A percentile compares a stretch with the other conserved stretches of the same genome.
Conservation (phyloP, 2,888 invertebrate genomes). For the Drosophila lutescens region DNA sequence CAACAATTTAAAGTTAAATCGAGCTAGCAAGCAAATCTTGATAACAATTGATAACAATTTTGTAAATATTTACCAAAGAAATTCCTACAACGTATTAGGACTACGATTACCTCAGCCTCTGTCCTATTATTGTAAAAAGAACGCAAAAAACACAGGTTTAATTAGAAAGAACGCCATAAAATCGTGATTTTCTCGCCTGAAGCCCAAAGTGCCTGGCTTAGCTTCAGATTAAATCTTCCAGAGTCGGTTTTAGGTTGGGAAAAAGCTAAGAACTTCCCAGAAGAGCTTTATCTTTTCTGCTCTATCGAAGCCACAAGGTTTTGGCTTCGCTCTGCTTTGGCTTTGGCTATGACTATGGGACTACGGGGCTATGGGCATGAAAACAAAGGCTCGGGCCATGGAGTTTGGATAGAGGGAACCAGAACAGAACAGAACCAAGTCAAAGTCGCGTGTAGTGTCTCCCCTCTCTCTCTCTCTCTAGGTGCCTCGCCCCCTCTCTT, state of each 20-base stretch:
- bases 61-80: neutral
- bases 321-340: constrained; percentile 7
- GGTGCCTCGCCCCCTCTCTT: constrained; percentile 2
- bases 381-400: constrained; percentile 19
- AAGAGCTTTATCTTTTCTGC: constrained; percentile 36
- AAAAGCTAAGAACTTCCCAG: constrained; percentile 28
- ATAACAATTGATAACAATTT: neutral
- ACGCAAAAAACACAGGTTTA: neutral
- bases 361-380: constrained; percentile 2
- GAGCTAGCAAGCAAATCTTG: neutral
- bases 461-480: constrained; percentile 1
- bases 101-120: neutral
- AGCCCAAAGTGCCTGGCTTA: constrained; percentile 15
- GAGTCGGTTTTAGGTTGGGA: constrained; percentile 20
- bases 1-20: no score
- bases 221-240: constrained; percentile 22
- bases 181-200: constrained; percentile 26
- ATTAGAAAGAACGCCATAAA: constrained; percentile 8
- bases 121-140: neutral
- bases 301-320: constrained; percentile 34
- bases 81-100: neutral
- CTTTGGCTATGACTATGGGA: neutral
- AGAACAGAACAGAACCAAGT: constrained; percentile 41
- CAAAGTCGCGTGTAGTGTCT: constrained; percentile 46
- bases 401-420: constrained; percentile 35